These are phyloP conservation scores for Coleophora deauratella DNA, from an alignment of 2,888 invertebrate genomes.

Conservation along the genomic window DNA sequence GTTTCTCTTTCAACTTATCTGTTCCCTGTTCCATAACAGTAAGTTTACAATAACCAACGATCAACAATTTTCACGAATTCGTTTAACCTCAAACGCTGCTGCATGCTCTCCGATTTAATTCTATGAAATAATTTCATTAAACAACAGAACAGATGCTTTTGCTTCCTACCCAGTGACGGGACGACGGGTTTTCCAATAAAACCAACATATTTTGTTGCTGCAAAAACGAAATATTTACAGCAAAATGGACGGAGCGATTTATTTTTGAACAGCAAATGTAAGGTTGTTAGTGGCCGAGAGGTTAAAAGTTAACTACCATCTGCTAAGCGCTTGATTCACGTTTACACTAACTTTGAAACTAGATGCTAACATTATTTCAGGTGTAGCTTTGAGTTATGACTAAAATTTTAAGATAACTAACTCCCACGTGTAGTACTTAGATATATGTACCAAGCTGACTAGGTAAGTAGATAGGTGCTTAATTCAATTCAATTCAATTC, in stretches of 20 bases:
- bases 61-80: conserved; percentile 13
- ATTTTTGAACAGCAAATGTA: background rate
- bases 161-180: conserved; percentile 38
- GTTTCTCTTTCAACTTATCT: too few relatives aligned
- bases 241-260: background rate
- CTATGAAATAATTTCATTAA: conserved; percentile 49
- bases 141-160: conserved; percentile 27
- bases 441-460: too few relatives aligned
- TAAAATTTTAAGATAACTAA: too few relatives aligned
- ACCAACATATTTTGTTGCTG: conserved; percentile 2
- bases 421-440: too few relatives aligned
- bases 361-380: too few relatives aligned
- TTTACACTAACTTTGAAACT: conserved; percentile 13
- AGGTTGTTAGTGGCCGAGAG: conserved; percentile 22
- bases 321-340: conserved; percentile 30
- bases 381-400: too few relatives aligned
- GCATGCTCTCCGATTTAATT: conserved; percentile 25
- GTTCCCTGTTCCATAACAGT: too few relatives aligned
- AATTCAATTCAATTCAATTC: too few relatives aligned
- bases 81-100: conserved; percentile 17
- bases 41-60: too few relatives aligned
- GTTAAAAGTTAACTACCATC: conserved; percentile 49
- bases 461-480: too few relatives aligned
- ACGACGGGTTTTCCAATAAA: conserved; percentile 25
- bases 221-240: background rate